Evolutionary conservation across 2,797 vertebrate genomes (phyloP).

Genomic region (Thamnophis elegans): DNA sequence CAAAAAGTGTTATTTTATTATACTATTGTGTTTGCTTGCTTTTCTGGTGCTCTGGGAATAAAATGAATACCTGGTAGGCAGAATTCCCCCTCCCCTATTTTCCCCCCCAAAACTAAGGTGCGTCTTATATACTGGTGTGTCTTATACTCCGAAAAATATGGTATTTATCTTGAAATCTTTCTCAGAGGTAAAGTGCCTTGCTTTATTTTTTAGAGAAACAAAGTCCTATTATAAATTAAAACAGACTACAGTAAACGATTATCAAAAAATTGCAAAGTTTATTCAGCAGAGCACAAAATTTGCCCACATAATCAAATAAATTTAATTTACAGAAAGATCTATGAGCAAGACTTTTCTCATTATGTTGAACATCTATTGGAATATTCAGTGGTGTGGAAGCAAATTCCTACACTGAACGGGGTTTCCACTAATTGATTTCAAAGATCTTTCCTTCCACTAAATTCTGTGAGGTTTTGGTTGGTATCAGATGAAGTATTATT

Average conservation of each 20-base stretch:
- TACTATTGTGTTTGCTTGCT: no score
- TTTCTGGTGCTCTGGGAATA: no score
- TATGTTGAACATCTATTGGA: neutral
- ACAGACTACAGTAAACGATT: neutral
- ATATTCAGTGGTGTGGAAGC: neutral
- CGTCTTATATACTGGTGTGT: no score
- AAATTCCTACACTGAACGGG: neutral
- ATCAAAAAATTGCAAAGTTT: neutral
- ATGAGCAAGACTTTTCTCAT: neutral
- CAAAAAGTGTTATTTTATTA: no score
- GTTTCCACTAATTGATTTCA: neutral
- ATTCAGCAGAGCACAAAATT: neutral
- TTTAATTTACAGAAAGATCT: neutral
- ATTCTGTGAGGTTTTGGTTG: neutral
- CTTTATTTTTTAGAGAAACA: neutral
- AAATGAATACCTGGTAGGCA: no score
- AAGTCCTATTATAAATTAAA: neutral
- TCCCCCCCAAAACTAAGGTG: no score
- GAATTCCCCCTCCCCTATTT: no score
- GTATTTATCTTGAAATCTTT: neutral
- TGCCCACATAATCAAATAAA: neutral
- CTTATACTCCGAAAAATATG: no score
- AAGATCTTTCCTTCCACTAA: neutral
- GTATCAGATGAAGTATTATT: neutral
- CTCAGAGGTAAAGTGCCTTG: neutral